Evolutionary conservation across 2,797 vertebrate genomes (phyloP).

Genomic region (Gambelia wislizenii): DNA sequence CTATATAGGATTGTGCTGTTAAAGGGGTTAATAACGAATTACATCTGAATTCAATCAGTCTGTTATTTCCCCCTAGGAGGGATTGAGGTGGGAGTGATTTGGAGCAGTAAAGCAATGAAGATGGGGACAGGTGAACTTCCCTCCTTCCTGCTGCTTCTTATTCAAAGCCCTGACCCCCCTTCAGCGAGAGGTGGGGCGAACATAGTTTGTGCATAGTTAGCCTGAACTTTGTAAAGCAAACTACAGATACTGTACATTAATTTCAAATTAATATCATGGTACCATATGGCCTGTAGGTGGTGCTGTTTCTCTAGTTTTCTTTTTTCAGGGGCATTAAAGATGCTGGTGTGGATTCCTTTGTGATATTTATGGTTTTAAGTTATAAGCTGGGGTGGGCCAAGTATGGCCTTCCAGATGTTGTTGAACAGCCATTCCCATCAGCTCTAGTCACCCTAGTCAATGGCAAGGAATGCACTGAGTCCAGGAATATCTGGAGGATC

Average conservation of each 20-base stretch:
- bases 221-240: too few species aligned
- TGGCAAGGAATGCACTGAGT: too few species aligned
- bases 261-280: too few species aligned
- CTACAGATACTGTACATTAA: too few species aligned
- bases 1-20: neutral
- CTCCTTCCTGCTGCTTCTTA: neutral
- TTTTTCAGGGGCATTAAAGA: neutral
- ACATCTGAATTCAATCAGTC: neutral
- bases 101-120: too few species aligned
- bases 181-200: neutral
- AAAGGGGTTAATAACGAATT: neutral
- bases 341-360: neutral
- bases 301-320: slow-evolving; percentile 77
- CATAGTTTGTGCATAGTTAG: neutral
- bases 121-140: neutral
- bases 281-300: slow-evolving; percentile 70
- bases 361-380: too few species aligned
- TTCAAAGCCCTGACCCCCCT: neutral
- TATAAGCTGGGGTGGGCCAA: too few species aligned
- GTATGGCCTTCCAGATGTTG: too few species aligned
- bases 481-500: too few species aligned
- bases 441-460: too few species aligned
- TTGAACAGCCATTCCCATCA: too few species aligned
- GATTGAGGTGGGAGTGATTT: neutral
- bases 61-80: neutral